Evolutionary conservation across 2,113 vertebrate species (phyloP).

Genomic region (Aegypius monachus): DNA sequence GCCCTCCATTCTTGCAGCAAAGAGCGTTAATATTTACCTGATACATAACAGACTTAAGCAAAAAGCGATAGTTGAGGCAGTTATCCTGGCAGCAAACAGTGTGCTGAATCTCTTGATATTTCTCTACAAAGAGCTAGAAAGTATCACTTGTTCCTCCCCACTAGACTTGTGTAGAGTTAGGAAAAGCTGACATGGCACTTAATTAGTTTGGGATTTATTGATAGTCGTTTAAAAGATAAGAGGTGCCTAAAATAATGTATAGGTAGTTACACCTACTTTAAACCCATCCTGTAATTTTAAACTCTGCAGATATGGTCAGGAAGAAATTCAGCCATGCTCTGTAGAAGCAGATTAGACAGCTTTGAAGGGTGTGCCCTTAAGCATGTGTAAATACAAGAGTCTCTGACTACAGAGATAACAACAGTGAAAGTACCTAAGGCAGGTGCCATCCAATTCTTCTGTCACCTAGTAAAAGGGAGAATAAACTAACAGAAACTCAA

Average conservation of each 20-base stretch:
- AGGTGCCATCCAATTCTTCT: background rate
- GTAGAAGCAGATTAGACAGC: background rate
- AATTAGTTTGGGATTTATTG: background rate
- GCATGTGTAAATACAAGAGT: background rate
- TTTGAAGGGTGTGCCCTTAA: background rate
- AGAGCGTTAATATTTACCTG: background rate
- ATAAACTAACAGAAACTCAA: background rate
- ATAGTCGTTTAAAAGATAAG: background rate
- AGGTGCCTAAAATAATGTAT: background rate
- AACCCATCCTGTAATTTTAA: background rate
- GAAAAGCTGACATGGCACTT: background rate
- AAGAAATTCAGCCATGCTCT: background rate
- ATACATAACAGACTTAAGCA: background rate
- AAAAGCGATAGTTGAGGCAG: background rate
- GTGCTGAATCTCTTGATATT: background rate
- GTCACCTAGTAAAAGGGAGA: background rate
- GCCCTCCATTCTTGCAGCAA: background rate
- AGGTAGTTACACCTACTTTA: background rate
- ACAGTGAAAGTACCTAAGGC: background rate
- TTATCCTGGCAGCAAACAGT: background rate
- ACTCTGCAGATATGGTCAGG: background rate
- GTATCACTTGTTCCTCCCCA: background rate
- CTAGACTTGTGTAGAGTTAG: background rate
- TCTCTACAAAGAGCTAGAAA: background rate
- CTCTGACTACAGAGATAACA: conserved; percentile 7